Evolutionary conservation across 2,888 invertebrate genomes (phyloP).

Genomic region (Apotomis betuletana): DNA sequence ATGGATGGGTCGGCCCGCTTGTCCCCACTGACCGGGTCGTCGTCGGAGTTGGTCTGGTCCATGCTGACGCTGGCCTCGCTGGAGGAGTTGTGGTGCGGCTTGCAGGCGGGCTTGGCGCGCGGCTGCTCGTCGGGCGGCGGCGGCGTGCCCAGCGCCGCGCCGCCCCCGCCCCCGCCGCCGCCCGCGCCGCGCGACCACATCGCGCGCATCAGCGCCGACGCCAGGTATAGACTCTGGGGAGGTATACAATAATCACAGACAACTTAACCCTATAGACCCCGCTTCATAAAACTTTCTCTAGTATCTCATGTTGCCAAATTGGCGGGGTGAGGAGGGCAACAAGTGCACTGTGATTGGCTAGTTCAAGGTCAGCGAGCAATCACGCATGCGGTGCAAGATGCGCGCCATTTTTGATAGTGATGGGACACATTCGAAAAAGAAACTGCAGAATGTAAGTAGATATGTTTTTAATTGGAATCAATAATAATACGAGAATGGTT

Average conservation of each 20-base stretch:
- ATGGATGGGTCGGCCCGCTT: neutral
- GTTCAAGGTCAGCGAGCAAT: too few relatives aligned
- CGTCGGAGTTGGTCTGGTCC: slow-evolving; percentile 91
- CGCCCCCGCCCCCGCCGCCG: slow-evolving; percentile 59
- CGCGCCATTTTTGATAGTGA: too few relatives aligned
- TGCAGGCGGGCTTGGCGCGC: slow-evolving; percentile 78
- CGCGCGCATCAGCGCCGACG: slow-evolving; percentile 94
- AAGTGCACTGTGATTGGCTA: too few relatives aligned
- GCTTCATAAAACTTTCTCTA: too few relatives aligned
- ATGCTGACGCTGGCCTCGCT: slow-evolving; percentile 92
- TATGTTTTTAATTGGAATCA: too few relatives aligned
- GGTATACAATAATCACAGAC: neutral
- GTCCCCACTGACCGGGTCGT: slow-evolving; percentile 82
- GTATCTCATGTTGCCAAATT: too few relatives aligned
- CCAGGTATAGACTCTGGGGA: slow-evolving; percentile 91
- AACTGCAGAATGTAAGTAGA: too few relatives aligned
- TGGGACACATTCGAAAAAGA: too few relatives aligned
- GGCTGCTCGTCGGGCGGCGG: slow-evolving; percentile 71
- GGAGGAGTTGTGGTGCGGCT: slow-evolving; percentile 84
- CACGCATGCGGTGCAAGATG: too few relatives aligned
- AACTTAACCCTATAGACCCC: too few relatives aligned
- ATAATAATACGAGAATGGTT: too few relatives aligned
- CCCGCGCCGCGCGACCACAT: slow-evolving; percentile 91
- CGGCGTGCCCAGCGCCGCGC: slow-evolving; percentile 60
- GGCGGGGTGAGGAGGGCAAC: too few relatives aligned